Base-by-base conservation (phyloP, 1,140 invertebrate genomes). In the Drosophila mauritiana region DNA sequence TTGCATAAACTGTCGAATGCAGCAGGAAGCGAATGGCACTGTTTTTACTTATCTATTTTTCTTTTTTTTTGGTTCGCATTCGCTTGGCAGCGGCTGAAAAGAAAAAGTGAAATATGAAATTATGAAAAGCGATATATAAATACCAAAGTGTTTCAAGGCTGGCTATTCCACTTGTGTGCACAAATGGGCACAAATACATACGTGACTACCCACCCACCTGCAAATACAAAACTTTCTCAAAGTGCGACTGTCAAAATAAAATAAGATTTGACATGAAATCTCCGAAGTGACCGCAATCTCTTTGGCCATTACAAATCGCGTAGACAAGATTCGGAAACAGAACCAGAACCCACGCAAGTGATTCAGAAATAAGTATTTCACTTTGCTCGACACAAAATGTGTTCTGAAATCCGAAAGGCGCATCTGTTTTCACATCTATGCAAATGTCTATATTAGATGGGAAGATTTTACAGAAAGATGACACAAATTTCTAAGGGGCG, bases 1-100 rank as follows among this genome's bases (percentile, higher is more conserved):
- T 83, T 86, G 83, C 83, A 86, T 83, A 79, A 83, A 86, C 65
- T 70, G 65, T 81, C 82, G 67, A 75, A 74, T 86, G 79, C 79
- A 89, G 45, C 84, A 88, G 83, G 79, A 88, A 88, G 80, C 72
- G 42, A 59, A 54, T 62, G 67, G 55, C 15, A 51, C 25, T 53
- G 49, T 42, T 58, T 68, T 57, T 52, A 39, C 52, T 36, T 49
- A 63, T 70, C 7, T 54, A 42, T 74, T 51, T 56, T 43, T 54
- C 59, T 49, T 48, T 54, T 59, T 49, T 48, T 68, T 51, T 59
- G 45, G 53, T 40, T 75, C 56, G 22, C 53, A 62, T 57, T 65
- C 58, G 59, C 40, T 31, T 36, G 25, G 46, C 27, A 22, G 20
- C 20, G 31, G 10, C 12, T 36, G 25, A 1, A 45, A 48, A 45